Evolutionary conservation across 2,888 invertebrate species (phyloP), one percentile per base, ranked within the genome.

Genomic region (Bombylius major): DNA sequence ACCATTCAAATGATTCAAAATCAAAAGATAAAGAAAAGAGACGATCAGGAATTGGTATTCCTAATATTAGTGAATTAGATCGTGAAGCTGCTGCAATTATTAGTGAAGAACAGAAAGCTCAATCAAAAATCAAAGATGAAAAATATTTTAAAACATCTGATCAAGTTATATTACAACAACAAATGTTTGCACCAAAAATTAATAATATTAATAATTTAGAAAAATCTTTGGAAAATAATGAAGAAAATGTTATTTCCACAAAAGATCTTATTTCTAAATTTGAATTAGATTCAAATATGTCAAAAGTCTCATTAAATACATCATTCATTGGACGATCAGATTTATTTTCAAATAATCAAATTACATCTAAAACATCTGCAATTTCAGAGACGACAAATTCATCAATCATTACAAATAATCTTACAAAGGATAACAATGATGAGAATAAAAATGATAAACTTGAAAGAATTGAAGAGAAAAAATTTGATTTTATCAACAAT

Each of bases 51-150:
- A 64, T 86, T 69, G 78, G 79, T 64, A 77, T 82, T 59, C 84
- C 86, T 0, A 88, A 83, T 67, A 87, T 88, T 62, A 88, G 87
- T 66, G 87, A 88, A 69, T 71, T 89, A 59, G 89, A 89, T 68
- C 80, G 84, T 62, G 86, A 89, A 70, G 88, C 88, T 0, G 80
- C 83, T 1, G 84, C 84, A 70, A 86, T 89, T 62, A 56, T 62
- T 50, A 59, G 52, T 47, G 59, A 60, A 50, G 62, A 61, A 44
- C 56, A 61, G 39, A 64, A 65, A 45, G 66, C 65, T 8, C 58
- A 63, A 44, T 51, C 65, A 50, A 65, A 64, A 32, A 64, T 65
- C 7, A 63, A 67, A 42, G 65, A 67, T 60, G 68, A 67, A 23
- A 65, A 66, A 59, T 70, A 65, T 58, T 71, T 69, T 58, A 58